Evolutionary conservation across 2,888 invertebrate genomes (phyloP).

Genomic region (Teleogryllus oceanicus): DNA sequence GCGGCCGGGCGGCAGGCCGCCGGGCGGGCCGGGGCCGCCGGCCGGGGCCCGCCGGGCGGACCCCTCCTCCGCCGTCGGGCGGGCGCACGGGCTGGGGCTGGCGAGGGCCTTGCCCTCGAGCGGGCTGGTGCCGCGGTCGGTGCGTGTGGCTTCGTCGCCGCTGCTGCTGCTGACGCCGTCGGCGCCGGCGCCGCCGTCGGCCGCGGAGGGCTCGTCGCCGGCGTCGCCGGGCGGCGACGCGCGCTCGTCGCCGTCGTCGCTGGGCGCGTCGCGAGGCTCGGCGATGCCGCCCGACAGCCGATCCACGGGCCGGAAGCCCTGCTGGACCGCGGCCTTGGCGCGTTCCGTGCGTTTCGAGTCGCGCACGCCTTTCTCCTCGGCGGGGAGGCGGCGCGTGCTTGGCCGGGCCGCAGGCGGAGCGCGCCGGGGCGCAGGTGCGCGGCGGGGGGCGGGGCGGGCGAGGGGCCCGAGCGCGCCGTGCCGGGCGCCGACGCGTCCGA

Average conservation of each 20-base stretch:
- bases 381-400: slow-evolving; percentile 37
- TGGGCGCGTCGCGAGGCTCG: slow-evolving; percentile 48
- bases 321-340: slow-evolving; percentile 35
- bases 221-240: slow-evolving; percentile 4
- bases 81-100: slow-evolving; percentile 34
- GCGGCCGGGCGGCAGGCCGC: slow-evolving; percentile 39
- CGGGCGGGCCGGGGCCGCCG: slow-evolving; percentile 46
- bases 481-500: not conserved
- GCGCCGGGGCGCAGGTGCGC: not conserved
- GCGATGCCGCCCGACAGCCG: slow-evolving; percentile 43
- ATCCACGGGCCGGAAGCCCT: slow-evolving; percentile 38
- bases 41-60: slow-evolving; percentile 37
- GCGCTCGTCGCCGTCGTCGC: slow-evolving; percentile 44
- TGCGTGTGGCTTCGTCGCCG: slow-evolving; percentile 38
- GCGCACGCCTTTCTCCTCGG: slow-evolving; percentile 42
- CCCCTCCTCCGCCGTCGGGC: not conserved
- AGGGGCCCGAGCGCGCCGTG: not conserved
- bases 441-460: not conserved
- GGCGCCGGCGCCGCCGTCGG: not conserved
- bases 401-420: slow-evolving; percentile 20
- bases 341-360: slow-evolving; percentile 42
- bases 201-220: not conserved
- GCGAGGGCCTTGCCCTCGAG: slow-evolving; percentile 43
- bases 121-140: slow-evolving; percentile 49
- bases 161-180: not conserved